Evolutionary conservation across 2,888 invertebrate genomes (phyloP).

Genomic region (Crematogaster levior): DNA sequence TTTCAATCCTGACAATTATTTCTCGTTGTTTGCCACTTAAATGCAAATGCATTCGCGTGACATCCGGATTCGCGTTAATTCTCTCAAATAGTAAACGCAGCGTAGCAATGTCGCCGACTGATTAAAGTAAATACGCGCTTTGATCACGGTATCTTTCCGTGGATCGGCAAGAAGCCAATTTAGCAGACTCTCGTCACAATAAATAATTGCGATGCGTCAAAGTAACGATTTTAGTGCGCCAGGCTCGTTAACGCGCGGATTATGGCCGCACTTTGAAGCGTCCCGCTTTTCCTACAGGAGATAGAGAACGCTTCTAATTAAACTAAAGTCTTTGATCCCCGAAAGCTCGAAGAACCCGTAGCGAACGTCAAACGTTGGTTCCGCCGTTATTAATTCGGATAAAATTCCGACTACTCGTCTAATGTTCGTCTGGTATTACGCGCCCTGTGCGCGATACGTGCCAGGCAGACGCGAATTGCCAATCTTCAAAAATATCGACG

Average conservation of each 20-base stretch:
- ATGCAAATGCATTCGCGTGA: not conserved
- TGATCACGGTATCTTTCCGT: conserved; percentile 37
- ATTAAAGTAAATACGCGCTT: conserved; percentile 48
- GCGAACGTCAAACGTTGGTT: conserved; percentile 24
- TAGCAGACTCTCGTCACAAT: conserved; percentile 47
- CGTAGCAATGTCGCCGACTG: not conserved
- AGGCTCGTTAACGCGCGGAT: conserved; percentile 52
- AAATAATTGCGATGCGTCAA: conserved; percentile 54
- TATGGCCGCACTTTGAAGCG: conserved; percentile 44
- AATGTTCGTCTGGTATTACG: not conserved
- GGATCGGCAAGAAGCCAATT: conserved; percentile 50
- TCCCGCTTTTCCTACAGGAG: conserved; percentile 25
- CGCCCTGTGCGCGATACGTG: not conserved
- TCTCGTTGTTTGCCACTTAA: not conserved
- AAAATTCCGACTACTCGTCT: conserved; percentile 6
- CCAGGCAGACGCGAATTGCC: not conserved
- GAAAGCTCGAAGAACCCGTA: conserved; percentile 23
- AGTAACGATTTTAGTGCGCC: conserved; percentile 51
- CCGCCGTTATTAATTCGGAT: conserved; percentile 30
- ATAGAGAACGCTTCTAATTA: conserved; percentile 46
- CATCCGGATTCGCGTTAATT: conserved; percentile 13
- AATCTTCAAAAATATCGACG: conserved; percentile 1
- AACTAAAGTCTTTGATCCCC: conserved; percentile 51
- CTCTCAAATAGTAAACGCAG: not conserved
- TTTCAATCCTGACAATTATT: not conserved